These are phyloP conservation scores for Chaenodraco wilsoni DNA, from an alignment of 2,797 vertebrate species.

Conservation along the genomic window DNA sequence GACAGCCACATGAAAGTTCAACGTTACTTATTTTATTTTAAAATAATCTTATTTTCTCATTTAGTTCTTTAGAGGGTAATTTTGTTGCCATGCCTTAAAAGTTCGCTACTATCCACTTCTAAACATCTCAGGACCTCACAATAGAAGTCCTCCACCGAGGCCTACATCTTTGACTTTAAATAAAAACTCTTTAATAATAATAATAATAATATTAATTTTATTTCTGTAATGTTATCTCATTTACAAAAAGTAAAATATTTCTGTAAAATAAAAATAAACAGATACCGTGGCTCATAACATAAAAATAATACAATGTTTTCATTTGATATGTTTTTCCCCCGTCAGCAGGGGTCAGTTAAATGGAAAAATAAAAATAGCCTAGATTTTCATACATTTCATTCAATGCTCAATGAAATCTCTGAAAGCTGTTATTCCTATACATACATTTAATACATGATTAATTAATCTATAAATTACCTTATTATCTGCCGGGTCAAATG, in stretches of 20 bases:
- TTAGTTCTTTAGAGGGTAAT: constrained; percentile 83
- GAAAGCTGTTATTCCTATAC: constrained; percentile 48
- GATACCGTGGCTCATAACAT: constrained; percentile 81
- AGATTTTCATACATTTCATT: constrained; percentile 56
- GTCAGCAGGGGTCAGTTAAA: constrained; percentile 52
- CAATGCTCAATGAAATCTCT: constrained; percentile 53
- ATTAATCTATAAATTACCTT: constrained; percentile 38
- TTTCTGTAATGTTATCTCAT: constrained; percentile 89
- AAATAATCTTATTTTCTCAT: constrained; percentile 94
- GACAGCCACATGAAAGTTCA: constrained; percentile 79
- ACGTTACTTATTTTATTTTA: constrained; percentile 89
- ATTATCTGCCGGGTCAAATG: constrained; percentile 26
- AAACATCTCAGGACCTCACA: constrained; percentile 75
- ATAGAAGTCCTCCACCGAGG: constrained; percentile 62
- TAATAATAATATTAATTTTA: constrained; percentile 85
- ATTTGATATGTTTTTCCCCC: constrained; percentile 63
- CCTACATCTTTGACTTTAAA: constrained; percentile 86
- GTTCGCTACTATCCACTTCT: constrained; percentile 83
- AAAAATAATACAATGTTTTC: constrained; percentile 69
- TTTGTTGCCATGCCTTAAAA: constrained; percentile 94
- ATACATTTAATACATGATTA: constrained; percentile 54
- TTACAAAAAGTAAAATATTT: constrained; percentile 88
- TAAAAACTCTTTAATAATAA: constrained; percentile 89
- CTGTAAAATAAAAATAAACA: constrained; percentile 60
- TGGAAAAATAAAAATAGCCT: constrained; percentile 45